Base-by-base conservation (phyloP, 2,113 vertebrate genomes). In the Miniopterus natalensis region DNA sequence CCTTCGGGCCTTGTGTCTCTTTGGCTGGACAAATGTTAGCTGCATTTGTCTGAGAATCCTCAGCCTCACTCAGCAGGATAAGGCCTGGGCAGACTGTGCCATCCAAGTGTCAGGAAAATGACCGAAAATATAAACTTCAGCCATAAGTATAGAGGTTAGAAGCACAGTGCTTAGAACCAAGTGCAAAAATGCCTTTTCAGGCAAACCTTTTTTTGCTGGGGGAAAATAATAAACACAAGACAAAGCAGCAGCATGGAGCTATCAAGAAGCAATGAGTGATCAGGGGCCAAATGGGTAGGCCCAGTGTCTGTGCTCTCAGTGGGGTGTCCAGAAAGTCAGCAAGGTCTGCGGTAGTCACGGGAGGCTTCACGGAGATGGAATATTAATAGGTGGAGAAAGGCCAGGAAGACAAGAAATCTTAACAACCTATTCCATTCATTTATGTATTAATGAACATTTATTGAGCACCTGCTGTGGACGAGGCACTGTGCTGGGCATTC, bases 21-120 rank as follows among this genome's bases (percentile, higher is more conserved):
- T 51, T n/a, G 40, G 31, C 29, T 92, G 65, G 14, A 87, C 84
- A 61, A 71, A 73, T n/a, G 29, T 90, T 68, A 90, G 84, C 51
- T 95, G 79, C 63, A 65, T 93, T 87, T 95, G n/a, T 66, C 84
- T 77, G 63, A 93, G 63, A 84, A 90, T 2, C 9, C n/a, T 97
- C 51, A 45, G 57, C n/a, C 70, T 93, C 70, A 59, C 79, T 92
- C 70, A 80, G 78, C 57, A 80, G 25, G 21, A 92, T 47, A 74
- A 89, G 49, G 55, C 55, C 17, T 3, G 12, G 18, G 77, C 87
- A 23, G 57, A 51, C 27, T 45, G 31, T 40, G 15, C 51, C 74
- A 70, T 61, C 53, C 40, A 51, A 89, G 65, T 18, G 14, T 77
- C 88, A 84, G 59, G 71, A 51, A 93, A 47, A 81, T 29, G 18